Base-by-base conservation (phyloP, 2,113 vertebrate species). In the Gavialis gangeticus region DNA sequence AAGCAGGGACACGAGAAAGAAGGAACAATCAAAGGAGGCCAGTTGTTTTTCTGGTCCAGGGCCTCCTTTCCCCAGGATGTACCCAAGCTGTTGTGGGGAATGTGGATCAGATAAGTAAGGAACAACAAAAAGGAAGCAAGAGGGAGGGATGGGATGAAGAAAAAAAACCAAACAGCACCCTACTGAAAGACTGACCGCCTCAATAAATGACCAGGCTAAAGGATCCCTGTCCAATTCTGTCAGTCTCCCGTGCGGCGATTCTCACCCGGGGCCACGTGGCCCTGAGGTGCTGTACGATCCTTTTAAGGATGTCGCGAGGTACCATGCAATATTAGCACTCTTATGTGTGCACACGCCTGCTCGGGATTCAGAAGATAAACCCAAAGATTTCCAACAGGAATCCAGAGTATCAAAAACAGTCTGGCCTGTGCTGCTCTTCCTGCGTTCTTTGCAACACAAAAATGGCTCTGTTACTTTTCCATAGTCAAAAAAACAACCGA, bases 41-140 rank as follows among this genome's bases (percentile, higher is more conserved):
- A 84, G 92, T n/a, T 91, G 91, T 78, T n/a, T 91, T 92, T 86
- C 85, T 56, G 81, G 83, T 91, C 85, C 85, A 87, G 71, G 22
- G 75, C 75, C 71, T 95, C 46, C 95, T 91, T 60, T 78, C 46
- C 94, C 64, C 78, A 89, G n/a, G 27, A 95, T 54, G 78, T 71
- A 86, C 11, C 37, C 21, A 73, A 73, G 25, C 34, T 13, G 69
- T 24, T 24, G 6, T 73, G 6, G 13, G 7, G 46, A 46, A 71
- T 76, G 85, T 91, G 80, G 84, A 85, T 91, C 77, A 85, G 91
- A 88, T 7, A 91, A 30, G n/a, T 60, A 93, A 77, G 6, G 75
- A 86, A 95, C 69, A 86, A 95, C 69, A 75, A 88, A 59, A 82
- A 91, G 78, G 56, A 25, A 93, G 96, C 89, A 94, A 94, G 87